A percentile compares a stretch with the other conserved stretches of the same genome.
These are phyloP conservation scores for Drosophila mettleri DNA, from an alignment of 2,888 invertebrate species.

Conservation along the genomic window DNA sequence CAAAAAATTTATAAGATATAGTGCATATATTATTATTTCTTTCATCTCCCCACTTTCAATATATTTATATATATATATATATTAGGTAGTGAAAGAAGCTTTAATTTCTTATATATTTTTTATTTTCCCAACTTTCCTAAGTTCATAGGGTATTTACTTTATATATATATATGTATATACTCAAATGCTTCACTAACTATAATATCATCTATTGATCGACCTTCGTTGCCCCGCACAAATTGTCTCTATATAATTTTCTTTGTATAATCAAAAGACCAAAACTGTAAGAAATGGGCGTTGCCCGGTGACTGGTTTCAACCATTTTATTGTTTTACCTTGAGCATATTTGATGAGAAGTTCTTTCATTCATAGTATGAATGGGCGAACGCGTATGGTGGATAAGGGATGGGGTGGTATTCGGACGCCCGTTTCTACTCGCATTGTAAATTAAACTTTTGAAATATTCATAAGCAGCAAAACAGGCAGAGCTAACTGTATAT, in stretches of 20 bases:
- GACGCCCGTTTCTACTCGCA: conserved; percentile 47
- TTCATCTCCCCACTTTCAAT: no score
- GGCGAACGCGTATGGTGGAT: no score
- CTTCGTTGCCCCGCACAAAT: conserved; percentile 10
- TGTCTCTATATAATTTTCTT: conserved; percentile 24
- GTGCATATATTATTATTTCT: no score
- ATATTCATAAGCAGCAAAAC: conserved; percentile 62
- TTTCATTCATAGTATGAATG: conserved; percentile 62
- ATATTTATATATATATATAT: no score
- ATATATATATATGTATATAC: no score
- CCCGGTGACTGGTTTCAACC: conserved; percentile 26
- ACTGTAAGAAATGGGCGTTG: conserved; percentile 57
- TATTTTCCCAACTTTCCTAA: background rate
- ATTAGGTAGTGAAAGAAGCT: no score
- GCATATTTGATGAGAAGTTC: conserved; percentile 60
- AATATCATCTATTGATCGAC: conserved; percentile 35
- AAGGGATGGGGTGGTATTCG: conserved; percentile 5
- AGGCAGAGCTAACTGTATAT: conserved; percentile 39
- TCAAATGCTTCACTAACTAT: background rate
- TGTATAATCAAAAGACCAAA: conserved; percentile 37
- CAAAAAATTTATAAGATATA: no score
- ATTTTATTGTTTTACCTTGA: conserved; percentile 71
- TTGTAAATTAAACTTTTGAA: conserved; percentile 71
- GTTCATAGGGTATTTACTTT: background rate
- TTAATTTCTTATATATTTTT: no score